Percentiles rank a stretch among this genome's conserved stretches.
phyloP scores from a whole-genome alignment of 2,888 invertebrate species.

The Camptogramma bilineatum region DNA sequence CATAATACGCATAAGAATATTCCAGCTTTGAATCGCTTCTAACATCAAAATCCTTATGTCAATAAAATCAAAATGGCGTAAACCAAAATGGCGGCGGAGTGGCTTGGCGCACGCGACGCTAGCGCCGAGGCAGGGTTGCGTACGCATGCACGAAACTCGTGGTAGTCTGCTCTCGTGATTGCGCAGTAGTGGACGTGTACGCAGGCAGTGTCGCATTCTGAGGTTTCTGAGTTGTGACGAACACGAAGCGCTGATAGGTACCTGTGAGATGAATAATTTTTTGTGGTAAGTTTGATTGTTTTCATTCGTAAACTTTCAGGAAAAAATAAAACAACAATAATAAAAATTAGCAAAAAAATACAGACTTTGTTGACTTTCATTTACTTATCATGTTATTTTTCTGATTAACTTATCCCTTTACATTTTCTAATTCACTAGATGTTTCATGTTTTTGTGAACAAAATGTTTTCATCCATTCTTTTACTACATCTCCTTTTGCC shows the following conservation, averaged over 20 bases:
- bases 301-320: too few species aligned
- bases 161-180: constrained; percentile 93
- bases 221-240: constrained; percentile 82
- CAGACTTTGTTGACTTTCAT: too few species aligned
- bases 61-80: constrained; percentile 76
- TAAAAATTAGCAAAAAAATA: too few species aligned
- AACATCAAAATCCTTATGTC: constrained; percentile 48
- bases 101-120: constrained; percentile 84
- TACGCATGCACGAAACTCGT: constrained; percentile 92
- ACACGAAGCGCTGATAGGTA: constrained; percentile 92
- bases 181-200: constrained; percentile 94
- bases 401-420: too few species aligned
- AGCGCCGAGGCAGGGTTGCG: constrained; percentile 92
- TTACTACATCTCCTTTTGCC: too few species aligned
- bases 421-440: too few species aligned
- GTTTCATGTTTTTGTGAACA: too few species aligned
- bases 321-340: too few species aligned
- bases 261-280: constrained; percentile 71
- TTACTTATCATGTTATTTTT: too few species aligned
- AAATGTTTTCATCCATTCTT: too few species aligned
- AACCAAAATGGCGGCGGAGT: constrained; percentile 73
- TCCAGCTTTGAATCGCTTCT: constrained; percentile 11
- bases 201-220: constrained; percentile 90
- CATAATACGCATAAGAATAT: neutral
- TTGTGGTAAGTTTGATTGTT: neutral